Evolutionary conservation across 1,140 invertebrate genomes (phyloP), one percentile per base, ranked within the genome.

Genomic region (Macrocentrus cingulum): DNA sequence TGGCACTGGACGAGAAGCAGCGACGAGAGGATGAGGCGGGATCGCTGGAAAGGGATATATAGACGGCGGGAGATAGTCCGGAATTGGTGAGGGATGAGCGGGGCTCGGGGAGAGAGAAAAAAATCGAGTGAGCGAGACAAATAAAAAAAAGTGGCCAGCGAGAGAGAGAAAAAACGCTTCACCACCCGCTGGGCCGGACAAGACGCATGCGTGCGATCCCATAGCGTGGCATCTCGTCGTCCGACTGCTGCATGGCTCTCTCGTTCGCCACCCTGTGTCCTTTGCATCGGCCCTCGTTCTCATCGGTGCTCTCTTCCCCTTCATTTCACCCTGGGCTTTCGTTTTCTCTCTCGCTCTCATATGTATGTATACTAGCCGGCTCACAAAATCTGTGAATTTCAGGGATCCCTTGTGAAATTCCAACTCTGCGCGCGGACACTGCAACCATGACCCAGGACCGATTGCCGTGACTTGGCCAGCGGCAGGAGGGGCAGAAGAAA

Each of bases 131-230:
- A 63, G 37, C 19, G 52, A 48, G 9, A n/a, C 37, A 34, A 59
- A 19, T 46, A 54, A 55, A 51, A 25, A 55, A 52, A 41, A 60
- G 60, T 46, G 64, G 16, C 23, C 29, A 60, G 16, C 51, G 18
- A 37, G 34, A 59, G 37, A 50, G 11, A 44, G 39, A 32, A 58
- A 67, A 58, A 59, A 64, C 45, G 36, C 60, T 66, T 64, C 60
- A 64, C 74, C 74, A 72, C 75, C 74, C 74, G 72, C 72, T 74
- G 74, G 67, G 72, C 46, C 55, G 61, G 65, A 69, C 67, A 67
- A 72, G 70, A 68, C 67, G 69, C 67, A 68, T 69, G 66, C 67
- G 66, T 72, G 68, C 68, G 67, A 76, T 77, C 66, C 66, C 66
- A 66, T 70, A 53, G 65, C 58, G 61, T 59, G 66, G 66, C 65